These are phyloP conservation scores for Sciurus niger DNA, from an alignment of 2,113 vertebrate genomes.

Conservation along the genomic window DNA sequence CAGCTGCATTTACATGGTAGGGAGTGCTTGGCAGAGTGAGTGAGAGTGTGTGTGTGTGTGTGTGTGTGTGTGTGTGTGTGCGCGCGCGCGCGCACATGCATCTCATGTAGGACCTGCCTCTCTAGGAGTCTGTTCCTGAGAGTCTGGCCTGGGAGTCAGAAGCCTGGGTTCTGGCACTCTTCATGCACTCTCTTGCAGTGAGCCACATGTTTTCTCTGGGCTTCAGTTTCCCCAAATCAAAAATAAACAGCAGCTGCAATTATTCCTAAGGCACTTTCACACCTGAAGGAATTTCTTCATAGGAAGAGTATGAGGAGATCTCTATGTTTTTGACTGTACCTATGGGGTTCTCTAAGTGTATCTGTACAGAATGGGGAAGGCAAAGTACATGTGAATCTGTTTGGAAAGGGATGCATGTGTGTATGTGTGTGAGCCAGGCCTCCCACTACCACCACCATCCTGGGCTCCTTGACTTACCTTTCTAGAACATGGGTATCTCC, in stretches of 20 bases:
- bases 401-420: not conserved
- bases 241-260: conserved; percentile 56
- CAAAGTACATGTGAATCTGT: not conserved
- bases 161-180: conserved; percentile 1
- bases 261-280: conserved; percentile 49
- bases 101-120: not conserved
- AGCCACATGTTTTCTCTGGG: not conserved
- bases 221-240: conserved; percentile 2
- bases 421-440: not conserved
- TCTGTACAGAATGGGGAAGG: not conserved
- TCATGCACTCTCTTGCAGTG: not conserved
- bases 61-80: not conserved
- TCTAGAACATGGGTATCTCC: conserved; percentile 60
- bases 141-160: not conserved
- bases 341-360: not conserved
- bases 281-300: conserved; percentile 46
- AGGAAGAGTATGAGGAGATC: not conserved
- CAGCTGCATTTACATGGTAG: not conserved
- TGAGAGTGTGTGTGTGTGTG: not conserved
- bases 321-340: not conserved
- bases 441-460: not conserved
- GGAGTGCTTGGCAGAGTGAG: not conserved
- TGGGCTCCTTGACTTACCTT: conserved; percentile 36
- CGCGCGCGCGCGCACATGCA: not conserved
- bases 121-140: not conserved